Conservation (phyloP, 2,113 vertebrate species). For the Laticauda laticaudata region DNA sequence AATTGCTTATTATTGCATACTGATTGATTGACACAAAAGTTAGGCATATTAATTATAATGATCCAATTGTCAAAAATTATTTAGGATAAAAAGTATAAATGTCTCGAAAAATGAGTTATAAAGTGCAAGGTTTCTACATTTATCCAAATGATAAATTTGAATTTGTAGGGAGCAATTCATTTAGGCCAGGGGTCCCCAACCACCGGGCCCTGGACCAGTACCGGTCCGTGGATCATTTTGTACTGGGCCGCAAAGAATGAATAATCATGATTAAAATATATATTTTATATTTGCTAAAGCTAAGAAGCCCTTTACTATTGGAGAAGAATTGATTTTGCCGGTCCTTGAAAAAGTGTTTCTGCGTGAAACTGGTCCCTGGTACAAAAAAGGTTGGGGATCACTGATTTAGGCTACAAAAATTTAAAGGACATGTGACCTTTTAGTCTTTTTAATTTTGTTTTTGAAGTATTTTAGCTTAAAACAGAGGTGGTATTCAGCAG, state of each 20-base stretch:
- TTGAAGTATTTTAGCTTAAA: not conserved
- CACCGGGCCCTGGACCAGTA: too few species aligned
- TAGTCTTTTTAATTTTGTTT: not conserved
- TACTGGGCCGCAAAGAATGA: too few species aligned
- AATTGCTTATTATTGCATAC: constrained; percentile 57
- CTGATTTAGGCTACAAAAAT: not conserved
- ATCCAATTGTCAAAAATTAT: constrained; percentile 45
- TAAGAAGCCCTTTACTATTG: too few species aligned
- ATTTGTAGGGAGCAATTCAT: not conserved
- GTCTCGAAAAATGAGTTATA: not conserved
- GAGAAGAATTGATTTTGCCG: too few species aligned
- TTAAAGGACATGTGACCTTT: not conserved
- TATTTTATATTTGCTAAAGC: too few species aligned
- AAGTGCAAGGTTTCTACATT: not conserved
- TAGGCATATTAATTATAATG: constrained; percentile 59
- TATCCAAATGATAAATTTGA: not conserved
- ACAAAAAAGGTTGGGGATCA: too few species aligned
- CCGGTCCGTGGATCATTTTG: too few species aligned
- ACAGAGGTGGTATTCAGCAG: too few species aligned
- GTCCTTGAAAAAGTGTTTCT: too few species aligned
- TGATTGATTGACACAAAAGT: constrained; percentile 50
- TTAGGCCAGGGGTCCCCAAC: too few species aligned
- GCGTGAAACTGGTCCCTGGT: too few species aligned
- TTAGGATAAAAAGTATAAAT: constrained; percentile 24
- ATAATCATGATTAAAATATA: too few species aligned